A percentile compares a stretch with the other conserved stretches of the same genome.
phyloP scores from a whole-genome alignment of 2,113 vertebrate species.

The Rhea americana region DNA sequence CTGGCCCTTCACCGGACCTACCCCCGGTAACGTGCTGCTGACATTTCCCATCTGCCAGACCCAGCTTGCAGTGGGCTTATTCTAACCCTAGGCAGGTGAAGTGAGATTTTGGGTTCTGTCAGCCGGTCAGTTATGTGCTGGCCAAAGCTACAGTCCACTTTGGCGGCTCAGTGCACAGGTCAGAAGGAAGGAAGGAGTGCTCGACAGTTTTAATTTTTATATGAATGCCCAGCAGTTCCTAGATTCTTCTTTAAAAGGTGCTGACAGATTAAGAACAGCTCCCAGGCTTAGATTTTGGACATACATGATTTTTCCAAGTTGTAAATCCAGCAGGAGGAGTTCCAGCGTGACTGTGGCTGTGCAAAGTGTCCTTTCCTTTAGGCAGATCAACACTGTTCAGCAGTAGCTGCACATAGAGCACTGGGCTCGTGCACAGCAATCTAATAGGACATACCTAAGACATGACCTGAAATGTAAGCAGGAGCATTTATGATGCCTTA shows the following conservation, averaged over 20 bases:
- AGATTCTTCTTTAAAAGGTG: slow-evolving; percentile 2
- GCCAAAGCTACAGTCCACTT: background rate
- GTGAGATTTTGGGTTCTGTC: background rate
- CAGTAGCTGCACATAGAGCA: background rate
- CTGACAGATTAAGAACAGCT: slow-evolving; percentile 15
- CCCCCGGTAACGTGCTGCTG: background rate
- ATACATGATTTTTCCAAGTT: slow-evolving; percentile 16
- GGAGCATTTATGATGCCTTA: background rate
- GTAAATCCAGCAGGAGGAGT: background rate
- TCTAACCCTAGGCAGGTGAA: background rate
- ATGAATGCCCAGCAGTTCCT: background rate
- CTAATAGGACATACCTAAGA: background rate
- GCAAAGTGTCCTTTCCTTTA: background rate
- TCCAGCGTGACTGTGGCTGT: background rate
- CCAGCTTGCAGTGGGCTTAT: background rate
- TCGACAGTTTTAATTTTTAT: background rate
- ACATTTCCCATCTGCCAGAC: background rate
- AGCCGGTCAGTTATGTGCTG: fast-evolving
- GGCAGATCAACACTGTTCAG: background rate
- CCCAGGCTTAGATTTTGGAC: background rate
- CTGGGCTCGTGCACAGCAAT: background rate
- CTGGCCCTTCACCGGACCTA: fast-evolving
- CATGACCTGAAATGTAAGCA: background rate
- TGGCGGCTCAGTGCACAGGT: background rate
- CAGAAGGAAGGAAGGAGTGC: background rate